Percentiles rank a stretch among this genome's conserved stretches.
phyloP scores from a whole-genome alignment of 1,140 invertebrate species.

The Brachystomella parvula region DNA sequence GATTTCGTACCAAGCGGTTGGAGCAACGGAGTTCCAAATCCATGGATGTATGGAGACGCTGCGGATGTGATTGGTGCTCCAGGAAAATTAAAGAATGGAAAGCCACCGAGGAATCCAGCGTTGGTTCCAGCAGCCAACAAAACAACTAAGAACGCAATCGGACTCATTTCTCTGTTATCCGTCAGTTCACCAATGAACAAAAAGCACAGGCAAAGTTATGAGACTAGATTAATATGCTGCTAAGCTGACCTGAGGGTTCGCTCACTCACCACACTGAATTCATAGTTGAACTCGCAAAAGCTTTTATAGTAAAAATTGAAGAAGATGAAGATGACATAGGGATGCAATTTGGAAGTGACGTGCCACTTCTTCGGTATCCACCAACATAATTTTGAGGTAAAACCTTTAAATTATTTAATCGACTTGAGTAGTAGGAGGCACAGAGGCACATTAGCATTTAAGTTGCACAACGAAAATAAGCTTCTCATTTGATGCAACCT shows the following conservation, averaged over 20 bases:
- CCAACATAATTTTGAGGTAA: no score
- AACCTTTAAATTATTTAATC: no score
- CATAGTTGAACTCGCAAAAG: not conserved
- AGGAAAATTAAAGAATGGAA: not conserved
- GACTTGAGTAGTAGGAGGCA: no score
- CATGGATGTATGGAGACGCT: not conserved
- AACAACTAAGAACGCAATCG: not conserved
- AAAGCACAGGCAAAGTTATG: not conserved
- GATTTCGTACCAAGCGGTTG: not conserved
- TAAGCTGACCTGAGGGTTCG: not conserved
- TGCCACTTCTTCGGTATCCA: no score
- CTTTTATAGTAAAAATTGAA: not conserved
- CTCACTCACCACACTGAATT: no score
- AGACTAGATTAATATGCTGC: not conserved
- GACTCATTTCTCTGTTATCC: not conserved
- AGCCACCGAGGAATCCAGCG: not conserved
- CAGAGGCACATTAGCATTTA: no score
- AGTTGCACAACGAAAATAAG: no score
- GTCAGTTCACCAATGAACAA: not conserved
- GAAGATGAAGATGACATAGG: no score
- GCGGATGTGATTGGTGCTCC: not conserved
- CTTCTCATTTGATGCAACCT: no score
- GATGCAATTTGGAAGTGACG: no score
- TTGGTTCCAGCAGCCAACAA: not conserved
- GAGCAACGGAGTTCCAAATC: not conserved